Evolutionary conservation across 2,113 vertebrate species (phyloP).

Genomic region (Thalassoma bifasciatum): DNA sequence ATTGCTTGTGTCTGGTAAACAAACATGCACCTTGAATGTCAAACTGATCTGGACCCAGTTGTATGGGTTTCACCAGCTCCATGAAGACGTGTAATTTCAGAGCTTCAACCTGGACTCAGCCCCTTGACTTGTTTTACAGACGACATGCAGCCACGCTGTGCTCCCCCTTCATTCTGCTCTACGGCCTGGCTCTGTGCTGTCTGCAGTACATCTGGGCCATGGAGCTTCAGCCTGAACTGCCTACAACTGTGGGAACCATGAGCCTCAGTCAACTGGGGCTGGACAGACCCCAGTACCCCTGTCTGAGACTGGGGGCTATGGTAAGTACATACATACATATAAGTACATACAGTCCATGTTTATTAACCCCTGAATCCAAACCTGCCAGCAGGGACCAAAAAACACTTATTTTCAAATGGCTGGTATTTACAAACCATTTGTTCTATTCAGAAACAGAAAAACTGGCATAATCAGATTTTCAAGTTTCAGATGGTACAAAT

Average conservation of each 20-base stretch:
- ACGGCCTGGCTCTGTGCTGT: slow-evolving; percentile 87
- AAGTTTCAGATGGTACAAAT: no score
- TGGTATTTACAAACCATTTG: no score
- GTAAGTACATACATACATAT: no score
- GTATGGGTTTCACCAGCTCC: background rate
- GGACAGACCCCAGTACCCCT: slow-evolving; percentile 85
- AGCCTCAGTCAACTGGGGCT: slow-evolving; percentile 90
- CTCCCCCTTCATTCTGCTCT: slow-evolving; percentile 94
- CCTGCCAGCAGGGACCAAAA: no score
- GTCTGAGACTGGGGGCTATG: slow-evolving; percentile 89
- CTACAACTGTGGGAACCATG: slow-evolving; percentile 86
- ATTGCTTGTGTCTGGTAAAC: no score
- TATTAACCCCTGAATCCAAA: no score
- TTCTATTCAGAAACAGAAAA: no score
- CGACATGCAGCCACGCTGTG: slow-evolving; percentile 90
- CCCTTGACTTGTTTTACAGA: slow-evolving; percentile 57
- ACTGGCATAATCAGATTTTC: no score
- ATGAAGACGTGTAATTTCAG: background rate
- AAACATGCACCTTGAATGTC: no score
- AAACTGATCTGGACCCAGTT: no score
- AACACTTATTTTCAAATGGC: no score
- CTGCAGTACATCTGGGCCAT: slow-evolving; percentile 95
- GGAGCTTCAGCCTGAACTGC: slow-evolving; percentile 89
- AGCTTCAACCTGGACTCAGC: background rate
- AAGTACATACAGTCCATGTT: background rate